Base-by-base conservation (phyloP, 2,888 invertebrate genomes). In the Dyspetes luteomarginatus region DNA sequence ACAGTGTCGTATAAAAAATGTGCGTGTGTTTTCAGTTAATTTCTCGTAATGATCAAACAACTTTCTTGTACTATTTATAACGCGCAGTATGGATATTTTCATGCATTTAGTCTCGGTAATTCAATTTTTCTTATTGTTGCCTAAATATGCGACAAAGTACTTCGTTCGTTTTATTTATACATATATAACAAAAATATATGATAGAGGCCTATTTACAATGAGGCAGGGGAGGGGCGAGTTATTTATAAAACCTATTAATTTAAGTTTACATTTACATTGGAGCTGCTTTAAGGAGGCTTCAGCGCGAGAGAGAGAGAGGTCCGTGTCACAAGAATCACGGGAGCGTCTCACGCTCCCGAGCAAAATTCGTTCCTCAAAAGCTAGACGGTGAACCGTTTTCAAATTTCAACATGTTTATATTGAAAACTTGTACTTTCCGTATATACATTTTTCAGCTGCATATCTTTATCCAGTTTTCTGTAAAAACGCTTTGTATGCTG, bases 161-260 rank as follows among this genome's bases (percentile, higher is more conserved):
- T 85, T 86, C 83, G 83, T 85, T 85, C 83, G 79, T 86, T 88
- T 86, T 86, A 84, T 83, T 82, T 84, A 84, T 85, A 87, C 83
- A 85, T 86, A 86, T 86, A 87, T 89, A 90, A 89, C 89, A 91
- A 91, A 91, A 90, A 90, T 91, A 91, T 87, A 90, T 86, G 88
- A 80, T 76, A 88, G 87, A 86, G 87, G 82, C 87, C 56, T 89
- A 91, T 91, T 65, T 91, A 91, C 90, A 91, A 86, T 88, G 88
- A 85, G 56, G 48, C 24, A 9, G 48, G 9, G 7, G n/a, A 45
- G 22, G 50, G 36, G 24, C 4, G 48, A 28, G 58, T 78, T 81
- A 75, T 85, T 75, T 81, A 81, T 83, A 83, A 84, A 84, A 83
- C 68, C 80, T 83, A 83, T 87, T 88, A 87, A 88, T 87, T 85